Percentiles rank a stretch among this genome's conserved stretches.
Evolutionary conservation across 2,113 vertebrate genomes (phyloP).

Genomic region (Pachypanchax playfairii): DNA sequence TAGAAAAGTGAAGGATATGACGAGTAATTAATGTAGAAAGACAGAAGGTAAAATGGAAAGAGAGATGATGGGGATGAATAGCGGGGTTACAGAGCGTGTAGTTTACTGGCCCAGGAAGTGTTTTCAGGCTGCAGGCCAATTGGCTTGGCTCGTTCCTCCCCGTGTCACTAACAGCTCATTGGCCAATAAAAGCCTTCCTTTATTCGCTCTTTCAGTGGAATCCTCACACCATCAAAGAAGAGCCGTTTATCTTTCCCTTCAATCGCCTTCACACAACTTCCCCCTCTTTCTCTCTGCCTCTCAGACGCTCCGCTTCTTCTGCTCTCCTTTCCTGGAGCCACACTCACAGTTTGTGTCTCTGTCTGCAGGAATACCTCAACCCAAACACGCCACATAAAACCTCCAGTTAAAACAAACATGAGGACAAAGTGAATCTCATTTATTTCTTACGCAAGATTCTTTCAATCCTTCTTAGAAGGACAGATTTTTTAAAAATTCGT

Average conservation of each 20-base stretch:
- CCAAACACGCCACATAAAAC: constrained; percentile 16
- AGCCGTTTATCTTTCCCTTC: constrained; percentile 72
- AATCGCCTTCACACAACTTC: constrained; percentile 45
- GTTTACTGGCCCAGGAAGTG: constrained; percentile 76
- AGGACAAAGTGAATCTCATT: background rate
- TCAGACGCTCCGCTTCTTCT: constrained; percentile 31
- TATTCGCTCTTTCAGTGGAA: constrained; percentile 70
- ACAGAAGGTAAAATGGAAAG: constrained; percentile 35
- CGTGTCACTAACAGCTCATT: constrained; percentile 75
- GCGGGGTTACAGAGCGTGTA: constrained; percentile 68
- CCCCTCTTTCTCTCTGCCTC: constrained; percentile 22
- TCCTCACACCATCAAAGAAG: constrained; percentile 70
- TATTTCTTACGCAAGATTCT: no score
- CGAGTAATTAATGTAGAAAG: constrained; percentile 40
- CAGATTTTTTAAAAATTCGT: no score
- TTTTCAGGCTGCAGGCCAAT: constrained; percentile 78
- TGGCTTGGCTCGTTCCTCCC: constrained; percentile 66
- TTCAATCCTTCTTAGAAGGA: no score
- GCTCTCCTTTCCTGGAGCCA: constrained; percentile 5
- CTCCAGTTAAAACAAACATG: constrained; percentile 1
- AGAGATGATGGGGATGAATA: constrained; percentile 37
- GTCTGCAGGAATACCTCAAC: constrained; percentile 22
- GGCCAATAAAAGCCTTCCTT: constrained; percentile 78
- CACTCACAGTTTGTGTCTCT: constrained; percentile 29
- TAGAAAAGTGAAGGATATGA: constrained; percentile 8